These are phyloP conservation scores for Odontocerum albicorne DNA, from an alignment of 2,888 invertebrate genomes.

Conservation along the genomic window DNA sequence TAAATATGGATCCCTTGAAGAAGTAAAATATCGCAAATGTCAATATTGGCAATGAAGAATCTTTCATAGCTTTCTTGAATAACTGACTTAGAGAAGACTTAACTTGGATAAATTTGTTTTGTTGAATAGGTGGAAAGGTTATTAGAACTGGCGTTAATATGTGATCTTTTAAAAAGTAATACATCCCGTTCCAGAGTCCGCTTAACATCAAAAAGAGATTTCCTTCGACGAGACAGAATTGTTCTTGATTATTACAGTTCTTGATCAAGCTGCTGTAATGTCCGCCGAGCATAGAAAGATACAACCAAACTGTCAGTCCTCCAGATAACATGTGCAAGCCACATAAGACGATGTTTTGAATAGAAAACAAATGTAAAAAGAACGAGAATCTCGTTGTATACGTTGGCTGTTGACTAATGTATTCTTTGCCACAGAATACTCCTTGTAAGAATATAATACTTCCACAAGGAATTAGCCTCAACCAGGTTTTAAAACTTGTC, in stretches of 20 bases:
- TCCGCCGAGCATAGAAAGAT: slow-evolving; percentile 65
- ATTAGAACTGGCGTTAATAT: slow-evolving; percentile 58
- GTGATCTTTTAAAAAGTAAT: slow-evolving; percentile 60
- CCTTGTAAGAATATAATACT: slow-evolving; percentile 69
- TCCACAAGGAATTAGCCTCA: slow-evolving; percentile 65
- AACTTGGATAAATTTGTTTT: slow-evolving; percentile 68
- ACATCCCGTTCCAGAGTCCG: slow-evolving; percentile 68
- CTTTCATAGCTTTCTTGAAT: slow-evolving; percentile 59
- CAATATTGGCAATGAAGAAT: slow-evolving; percentile 63
- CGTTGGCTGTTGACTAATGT: slow-evolving; percentile 62
- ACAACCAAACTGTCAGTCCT: slow-evolving; percentile 67
- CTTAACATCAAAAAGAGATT: slow-evolving; percentile 67
- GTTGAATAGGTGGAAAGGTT: slow-evolving; percentile 70
- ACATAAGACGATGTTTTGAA: slow-evolving; percentile 60
- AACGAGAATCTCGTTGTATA: slow-evolving; percentile 68
- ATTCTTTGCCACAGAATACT: slow-evolving; percentile 70
- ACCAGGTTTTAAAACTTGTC: slow-evolving; percentile 64
- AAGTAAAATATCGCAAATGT: slow-evolving; percentile 65
- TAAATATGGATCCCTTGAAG: slow-evolving; percentile 60
- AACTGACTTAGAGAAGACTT: slow-evolving; percentile 60
- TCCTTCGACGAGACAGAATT: slow-evolving; percentile 65
- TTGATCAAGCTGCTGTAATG: slow-evolving; percentile 58
- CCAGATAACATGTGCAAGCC: slow-evolving; percentile 65
- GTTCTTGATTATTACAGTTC: slow-evolving; percentile 50
- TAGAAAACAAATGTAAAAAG: slow-evolving; percentile 62